Percentiles rank a stretch among this genome's conserved stretches.
phyloP scores from a whole-genome alignment of 2,113 vertebrate species.

The Ochotona princeps region DNA sequence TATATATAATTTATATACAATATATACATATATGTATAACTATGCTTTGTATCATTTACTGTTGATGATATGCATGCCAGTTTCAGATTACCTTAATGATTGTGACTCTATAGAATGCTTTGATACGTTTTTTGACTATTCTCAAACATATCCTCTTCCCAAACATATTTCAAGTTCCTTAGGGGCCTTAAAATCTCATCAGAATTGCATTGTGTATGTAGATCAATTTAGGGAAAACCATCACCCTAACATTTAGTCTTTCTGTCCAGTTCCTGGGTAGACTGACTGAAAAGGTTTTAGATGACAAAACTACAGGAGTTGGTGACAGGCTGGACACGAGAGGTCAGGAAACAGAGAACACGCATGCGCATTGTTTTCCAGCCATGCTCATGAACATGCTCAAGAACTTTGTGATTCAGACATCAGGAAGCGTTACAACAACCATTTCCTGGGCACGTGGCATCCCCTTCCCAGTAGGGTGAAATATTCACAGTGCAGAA shows the following conservation, averaged over 20 bases:
- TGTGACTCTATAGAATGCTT: neutral
- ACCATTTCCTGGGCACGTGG: neutral
- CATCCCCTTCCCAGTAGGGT: neutral
- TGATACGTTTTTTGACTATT: neutral
- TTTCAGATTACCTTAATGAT: neutral
- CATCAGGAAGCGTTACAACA: neutral
- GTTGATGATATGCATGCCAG: neutral
- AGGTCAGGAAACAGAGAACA: neutral
- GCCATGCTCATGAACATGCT: neutral
- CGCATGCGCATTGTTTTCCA: neutral
- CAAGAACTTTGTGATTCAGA: neutral
- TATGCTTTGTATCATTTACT: slow-evolving; percentile 1
- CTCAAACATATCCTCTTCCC: neutral
- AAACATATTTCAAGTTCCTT: slow-evolving; percentile 7
- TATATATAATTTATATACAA: neutral
- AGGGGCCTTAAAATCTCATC: neutral
- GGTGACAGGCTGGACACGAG: neutral
- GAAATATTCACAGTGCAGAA: neutral
- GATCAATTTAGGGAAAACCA: too few relatives aligned
- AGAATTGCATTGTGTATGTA: neutral
- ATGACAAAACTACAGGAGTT: neutral
- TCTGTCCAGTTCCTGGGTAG: neutral
- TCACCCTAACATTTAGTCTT: neutral
- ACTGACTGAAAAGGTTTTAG: neutral
- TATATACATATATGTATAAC: neutral